These are phyloP conservation scores for Corythaeola cristata DNA, from an alignment of 2,113 vertebrate species.

Conservation along the genomic window DNA sequence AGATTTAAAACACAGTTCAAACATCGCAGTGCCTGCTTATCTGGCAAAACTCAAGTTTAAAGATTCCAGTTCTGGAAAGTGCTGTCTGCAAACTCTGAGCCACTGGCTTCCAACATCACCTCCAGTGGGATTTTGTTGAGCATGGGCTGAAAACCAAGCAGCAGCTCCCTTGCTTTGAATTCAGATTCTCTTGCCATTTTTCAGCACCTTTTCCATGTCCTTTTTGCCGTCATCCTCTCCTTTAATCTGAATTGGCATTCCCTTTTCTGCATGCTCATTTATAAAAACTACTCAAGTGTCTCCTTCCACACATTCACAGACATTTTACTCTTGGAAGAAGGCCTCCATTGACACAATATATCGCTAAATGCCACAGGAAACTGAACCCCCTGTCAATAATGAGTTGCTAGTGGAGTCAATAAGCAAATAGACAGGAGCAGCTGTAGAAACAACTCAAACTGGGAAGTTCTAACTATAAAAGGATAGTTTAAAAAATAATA, in stretches of 20 bases:
- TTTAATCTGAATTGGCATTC: neutral
- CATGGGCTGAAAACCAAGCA: neutral
- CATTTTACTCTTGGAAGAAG: neutral
- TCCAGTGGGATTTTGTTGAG: neutral
- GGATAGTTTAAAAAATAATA: neutral
- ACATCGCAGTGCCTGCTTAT: neutral
- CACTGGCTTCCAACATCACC: neutral
- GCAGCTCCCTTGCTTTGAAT: neutral
- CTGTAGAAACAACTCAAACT: constrained; percentile 35
- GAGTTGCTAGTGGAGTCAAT: neutral
- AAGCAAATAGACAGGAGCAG: constrained; percentile 43
- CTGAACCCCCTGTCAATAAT: neutral
- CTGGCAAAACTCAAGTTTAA: neutral
- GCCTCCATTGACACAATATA: neutral
- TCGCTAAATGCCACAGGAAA: constrained; percentile 19
- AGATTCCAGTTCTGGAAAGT: neutral
- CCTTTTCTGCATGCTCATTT: neutral
- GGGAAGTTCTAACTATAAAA: constrained; percentile 23
- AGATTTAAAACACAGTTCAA: neutral
- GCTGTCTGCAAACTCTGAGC: neutral
- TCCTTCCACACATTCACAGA: neutral
- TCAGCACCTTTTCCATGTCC: neutral
- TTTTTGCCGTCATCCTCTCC: neutral
- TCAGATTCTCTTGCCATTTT: neutral
- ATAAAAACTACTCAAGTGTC: neutral